Base-by-base conservation (phyloP, 37 sponge, comb jelly and placozoan species). In the Beroe ovata region DNA sequence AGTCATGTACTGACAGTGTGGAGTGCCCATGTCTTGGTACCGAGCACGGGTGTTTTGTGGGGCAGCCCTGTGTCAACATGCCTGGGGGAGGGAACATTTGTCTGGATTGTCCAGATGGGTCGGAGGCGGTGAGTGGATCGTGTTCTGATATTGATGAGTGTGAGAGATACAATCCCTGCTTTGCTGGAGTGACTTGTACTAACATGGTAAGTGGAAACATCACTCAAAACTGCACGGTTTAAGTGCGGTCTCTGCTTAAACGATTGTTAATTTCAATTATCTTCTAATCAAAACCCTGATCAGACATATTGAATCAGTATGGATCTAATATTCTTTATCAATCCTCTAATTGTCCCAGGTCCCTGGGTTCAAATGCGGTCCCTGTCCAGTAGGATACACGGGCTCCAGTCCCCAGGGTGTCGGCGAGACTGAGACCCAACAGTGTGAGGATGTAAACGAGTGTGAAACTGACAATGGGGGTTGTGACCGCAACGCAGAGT, bases 371-470 rank as follows among this genome's bases (percentile, higher is more conserved):
- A 47, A 84, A 14, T 97, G 99, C 91, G 92, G 77, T 0, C 59
- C 42, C 38, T 97, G 99, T 91, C 99, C 99, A 0, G 0, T 89
- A 33, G 99, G 99, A 0, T 97, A 91, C 88, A 64, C 2, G 35
- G 96, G 96, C 8, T 59, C 60, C 28, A 42, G 64, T 4, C 14
- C 89, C 0, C 58, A 69, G 8, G 94, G 94, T 0, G 33, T 61
- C 11, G 92, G 91, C 60, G 84, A 91, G 0, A 54, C 40, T 6
- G 93, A 93, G 33, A 92, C 93, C 6, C 66, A 89, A 93, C 88
- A 72, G 8, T 96, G 97, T 89, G 29, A n/a, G 14, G 95, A 96
- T 72, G 89, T 95, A 16, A 64, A 96, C 60, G 96, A 96, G 88
- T 96, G 96, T 60, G 88, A 66, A 29, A 59, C 26, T 0, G 41